These are phyloP conservation scores for Pachyseris speciosa DNA, from an alignment of 64 coral and sea anemone species.

Conservation along the genomic window DNA sequence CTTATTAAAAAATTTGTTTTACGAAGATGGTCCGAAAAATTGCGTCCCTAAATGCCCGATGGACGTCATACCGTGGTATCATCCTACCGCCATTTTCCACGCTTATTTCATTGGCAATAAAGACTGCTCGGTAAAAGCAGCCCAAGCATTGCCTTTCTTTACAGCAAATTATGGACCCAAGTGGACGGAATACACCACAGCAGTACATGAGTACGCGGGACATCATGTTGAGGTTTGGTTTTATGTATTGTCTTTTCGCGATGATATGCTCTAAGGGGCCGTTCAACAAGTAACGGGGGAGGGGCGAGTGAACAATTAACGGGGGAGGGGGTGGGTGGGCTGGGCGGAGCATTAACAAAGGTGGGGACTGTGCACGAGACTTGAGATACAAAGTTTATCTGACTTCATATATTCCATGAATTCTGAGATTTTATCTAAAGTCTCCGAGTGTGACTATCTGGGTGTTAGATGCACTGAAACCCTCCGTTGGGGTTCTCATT, in stretches of 20 bases:
- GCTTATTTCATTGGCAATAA: background rate
- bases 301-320: no score
- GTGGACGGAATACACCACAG: slow-evolving; percentile 71
- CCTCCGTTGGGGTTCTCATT: no score
- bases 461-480: no score
- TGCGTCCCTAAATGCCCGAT: slow-evolving; percentile 36
- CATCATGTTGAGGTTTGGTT: slow-evolving; percentile 69
- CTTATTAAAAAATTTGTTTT: slow-evolving; percentile 21
- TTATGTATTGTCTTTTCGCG: background rate
- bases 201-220: slow-evolving; percentile 63
- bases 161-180: slow-evolving; percentile 64
- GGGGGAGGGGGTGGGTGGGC: no score
- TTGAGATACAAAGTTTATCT: no score
- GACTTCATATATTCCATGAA: no score
- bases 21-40: slow-evolving; percentile 50
- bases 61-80: slow-evolving; percentile 34
- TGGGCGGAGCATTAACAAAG: no score
- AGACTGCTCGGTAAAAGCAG: slow-evolving; percentile 8
- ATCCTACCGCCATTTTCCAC: slow-evolving; percentile 44
- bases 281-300: no score
- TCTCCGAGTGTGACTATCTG: no score
- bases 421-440: no score
- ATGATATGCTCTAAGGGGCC: no score
- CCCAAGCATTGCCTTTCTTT: slow-evolving; percentile 63
- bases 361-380: no score